A percentile compares a stretch with the other conserved stretches of the same genome.
These are phyloP conservation scores for Crocodylus rhombifer DNA, from an alignment of 2,797 vertebrate genomes.

Conservation along the genomic window DNA sequence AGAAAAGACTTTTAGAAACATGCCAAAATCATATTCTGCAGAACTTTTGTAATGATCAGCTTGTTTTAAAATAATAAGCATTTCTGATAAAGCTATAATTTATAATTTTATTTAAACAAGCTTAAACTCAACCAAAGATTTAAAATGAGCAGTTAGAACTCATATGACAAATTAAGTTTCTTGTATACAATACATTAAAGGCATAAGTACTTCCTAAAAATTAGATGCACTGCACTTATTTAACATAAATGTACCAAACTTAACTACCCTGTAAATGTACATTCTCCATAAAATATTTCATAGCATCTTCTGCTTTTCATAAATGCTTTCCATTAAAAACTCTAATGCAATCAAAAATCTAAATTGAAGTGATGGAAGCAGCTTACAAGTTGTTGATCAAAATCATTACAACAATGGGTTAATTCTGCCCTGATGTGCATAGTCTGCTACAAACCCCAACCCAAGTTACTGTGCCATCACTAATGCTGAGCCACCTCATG, in stretches of 20 bases:
- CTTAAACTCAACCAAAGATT: constrained; percentile 5
- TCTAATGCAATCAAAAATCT: not conserved
- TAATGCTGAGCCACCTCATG: not conserved
- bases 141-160: not conserved
- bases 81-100: not conserved
- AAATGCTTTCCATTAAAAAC: constrained; percentile 13
- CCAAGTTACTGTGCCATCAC: not conserved
- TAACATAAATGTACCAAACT: not conserved
- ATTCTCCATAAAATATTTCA: not conserved
- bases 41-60: not conserved
- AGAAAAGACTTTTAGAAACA: constrained; percentile 20
- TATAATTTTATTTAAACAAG: not conserved
- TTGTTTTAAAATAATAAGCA: constrained; percentile 2
- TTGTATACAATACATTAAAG: not conserved
- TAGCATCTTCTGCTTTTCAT: not conserved
- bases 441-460: not conserved
- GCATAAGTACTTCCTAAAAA: not conserved
- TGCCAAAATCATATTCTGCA: constrained; percentile 3
- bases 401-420: not conserved
- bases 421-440: too few species aligned
- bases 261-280: not conserved
- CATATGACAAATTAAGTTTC: not conserved
- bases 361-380: not conserved
- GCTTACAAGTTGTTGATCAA: not conserved
- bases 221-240: not conserved